Evolutionary conservation across 1,140 invertebrate genomes (phyloP).

Genomic region (Thalassaphorura encarpata): DNA sequence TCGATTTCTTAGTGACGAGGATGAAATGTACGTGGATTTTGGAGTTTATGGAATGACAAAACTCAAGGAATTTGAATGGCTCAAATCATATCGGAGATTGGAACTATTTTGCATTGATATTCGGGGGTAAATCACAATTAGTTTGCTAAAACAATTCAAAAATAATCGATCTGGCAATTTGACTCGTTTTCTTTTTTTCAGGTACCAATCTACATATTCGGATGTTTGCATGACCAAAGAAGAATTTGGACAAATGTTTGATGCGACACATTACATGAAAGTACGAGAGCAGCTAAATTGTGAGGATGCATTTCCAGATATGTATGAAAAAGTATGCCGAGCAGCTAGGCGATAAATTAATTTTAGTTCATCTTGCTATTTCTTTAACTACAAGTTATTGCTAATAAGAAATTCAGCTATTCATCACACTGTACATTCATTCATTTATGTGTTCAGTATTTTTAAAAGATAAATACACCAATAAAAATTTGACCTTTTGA

Average conservation of each 20-base stretch:
- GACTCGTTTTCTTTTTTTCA: background rate
- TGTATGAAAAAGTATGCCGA: conserved; percentile 68
- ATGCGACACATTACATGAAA: conserved; percentile 62
- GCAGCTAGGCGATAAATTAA: no score
- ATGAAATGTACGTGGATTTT: background rate
- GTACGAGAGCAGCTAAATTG: conserved; percentile 50
- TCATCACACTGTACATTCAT: no score
- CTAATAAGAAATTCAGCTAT: no score
- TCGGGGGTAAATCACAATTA: background rate
- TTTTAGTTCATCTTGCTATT: no score
- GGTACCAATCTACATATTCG: conserved; percentile 73
- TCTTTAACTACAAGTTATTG: no score
- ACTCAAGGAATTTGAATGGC: background rate
- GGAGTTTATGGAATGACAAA: background rate
- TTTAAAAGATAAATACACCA: no score
- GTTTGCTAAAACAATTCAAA: background rate
- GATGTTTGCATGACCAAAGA: conserved; percentile 62
- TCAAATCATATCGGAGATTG: conserved; percentile 6
- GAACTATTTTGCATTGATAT: conserved; percentile 39
- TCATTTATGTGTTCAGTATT: no score
- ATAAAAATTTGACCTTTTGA: no score
- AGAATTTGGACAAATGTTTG: conserved; percentile 71
- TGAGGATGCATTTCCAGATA: conserved; percentile 64
- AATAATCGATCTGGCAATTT: background rate
- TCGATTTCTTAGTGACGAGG: background rate